These are phyloP conservation scores for Enchytraeus crypticus DNA, from an alignment of 2,888 invertebrate species.

Conservation along the genomic window DNA sequence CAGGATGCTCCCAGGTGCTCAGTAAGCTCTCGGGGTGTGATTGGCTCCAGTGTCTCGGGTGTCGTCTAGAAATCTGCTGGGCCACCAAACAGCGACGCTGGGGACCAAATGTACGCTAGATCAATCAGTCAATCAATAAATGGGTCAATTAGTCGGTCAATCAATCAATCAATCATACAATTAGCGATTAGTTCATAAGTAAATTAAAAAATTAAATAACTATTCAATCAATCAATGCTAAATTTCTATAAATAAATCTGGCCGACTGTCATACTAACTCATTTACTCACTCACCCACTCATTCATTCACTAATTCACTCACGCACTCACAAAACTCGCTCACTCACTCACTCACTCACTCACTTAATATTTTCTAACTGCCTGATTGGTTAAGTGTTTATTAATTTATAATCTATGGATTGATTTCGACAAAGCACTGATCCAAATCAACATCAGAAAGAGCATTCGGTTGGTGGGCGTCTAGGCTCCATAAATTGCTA, in stretches of 20 bases:
- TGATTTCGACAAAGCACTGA: no score
- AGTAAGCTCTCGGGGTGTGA: not conserved
- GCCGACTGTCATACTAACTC: no score
- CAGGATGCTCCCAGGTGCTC: not conserved
- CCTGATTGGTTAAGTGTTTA: no score
- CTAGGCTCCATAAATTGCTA: no score
- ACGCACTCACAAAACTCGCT: no score
- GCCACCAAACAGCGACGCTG: not conserved
- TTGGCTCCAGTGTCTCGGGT: not conserved
- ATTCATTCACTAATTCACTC: no score
- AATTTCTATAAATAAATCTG: not conserved
- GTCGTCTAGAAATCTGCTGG: not conserved
- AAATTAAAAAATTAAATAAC: not conserved
- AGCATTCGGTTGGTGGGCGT: no score
- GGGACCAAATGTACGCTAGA: not conserved
- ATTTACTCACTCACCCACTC: no score
- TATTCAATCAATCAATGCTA: not conserved
- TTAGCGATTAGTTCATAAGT: not conserved
- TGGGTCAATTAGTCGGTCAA: not conserved
- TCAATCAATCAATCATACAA: not conserved
- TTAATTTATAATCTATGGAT: no score
- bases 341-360: no score
- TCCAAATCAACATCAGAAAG: no score
- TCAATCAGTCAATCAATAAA: not conserved
- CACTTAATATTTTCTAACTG: no score